A percentile compares a stretch with the other conserved stretches of the same genome.
phyloP scores from a whole-genome alignment of 2,113 vertebrate species.

The Pelecanus crispus region DNA sequence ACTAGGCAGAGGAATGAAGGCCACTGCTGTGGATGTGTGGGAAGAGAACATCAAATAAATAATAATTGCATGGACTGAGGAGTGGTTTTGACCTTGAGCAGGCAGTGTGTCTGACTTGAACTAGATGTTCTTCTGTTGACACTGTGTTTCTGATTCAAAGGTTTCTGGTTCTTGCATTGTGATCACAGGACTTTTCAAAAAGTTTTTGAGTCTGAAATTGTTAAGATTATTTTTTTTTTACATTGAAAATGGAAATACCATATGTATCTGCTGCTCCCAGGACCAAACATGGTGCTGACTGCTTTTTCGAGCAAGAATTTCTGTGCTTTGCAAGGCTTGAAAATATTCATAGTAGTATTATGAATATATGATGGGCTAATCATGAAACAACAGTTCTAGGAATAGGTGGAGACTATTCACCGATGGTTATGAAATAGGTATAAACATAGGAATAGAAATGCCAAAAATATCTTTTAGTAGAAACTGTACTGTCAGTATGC shows the following conservation, averaged over 20 bases:
- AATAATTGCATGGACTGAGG: neutral
- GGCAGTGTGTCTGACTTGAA: neutral
- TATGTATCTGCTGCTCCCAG: neutral
- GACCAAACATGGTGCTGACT: neutral
- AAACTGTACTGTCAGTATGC: neutral
- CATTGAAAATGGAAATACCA: neutral
- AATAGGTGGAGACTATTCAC: neutral
- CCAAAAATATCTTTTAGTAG: neutral
- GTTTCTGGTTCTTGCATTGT: neutral
- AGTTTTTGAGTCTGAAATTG: neutral
- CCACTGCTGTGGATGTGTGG: neutral
- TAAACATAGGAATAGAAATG: neutral
- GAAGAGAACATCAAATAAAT: neutral
- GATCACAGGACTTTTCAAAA: neutral
- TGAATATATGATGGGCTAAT: neutral
- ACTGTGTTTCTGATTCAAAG: neutral
- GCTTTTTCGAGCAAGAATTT: neutral
- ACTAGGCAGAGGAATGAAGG: neutral
- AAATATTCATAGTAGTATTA: neutral
- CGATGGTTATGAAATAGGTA: neutral
- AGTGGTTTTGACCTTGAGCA: neutral
- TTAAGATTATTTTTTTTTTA: neutral
- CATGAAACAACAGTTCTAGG: neutral
- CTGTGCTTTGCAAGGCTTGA: neutral
- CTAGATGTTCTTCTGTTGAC: neutral